Evolutionary conservation across 2,888 invertebrate species (phyloP).

Genomic region (Beris morrisii): DNA sequence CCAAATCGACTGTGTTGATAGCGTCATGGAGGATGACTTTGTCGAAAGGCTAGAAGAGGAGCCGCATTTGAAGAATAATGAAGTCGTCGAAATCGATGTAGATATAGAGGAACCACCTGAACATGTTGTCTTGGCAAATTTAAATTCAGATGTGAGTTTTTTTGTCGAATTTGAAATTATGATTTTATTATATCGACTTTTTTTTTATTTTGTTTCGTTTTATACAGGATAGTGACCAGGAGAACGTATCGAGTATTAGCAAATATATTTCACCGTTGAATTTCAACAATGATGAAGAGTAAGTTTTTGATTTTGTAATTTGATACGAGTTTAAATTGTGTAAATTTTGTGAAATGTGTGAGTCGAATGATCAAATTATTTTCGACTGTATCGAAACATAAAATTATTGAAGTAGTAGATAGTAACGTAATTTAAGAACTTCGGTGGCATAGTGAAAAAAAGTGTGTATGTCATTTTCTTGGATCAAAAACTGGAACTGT

Average conservation of each 20-base stretch:
- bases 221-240: neutral
- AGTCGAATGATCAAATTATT: too few relatives aligned
- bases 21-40: neutral
- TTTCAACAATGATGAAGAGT: slow-evolving; percentile 42
- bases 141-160: slow-evolving; percentile 2
- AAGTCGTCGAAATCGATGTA: neutral
- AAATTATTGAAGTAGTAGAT: too few relatives aligned
- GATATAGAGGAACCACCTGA: neutral
- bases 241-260: neutral
- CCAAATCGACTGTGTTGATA: neutral
- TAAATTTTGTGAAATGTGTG: too few relatives aligned
- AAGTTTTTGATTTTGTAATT: slow-evolving; percentile 8
- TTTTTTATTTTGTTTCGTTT: slow-evolving; percentile 2
- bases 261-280: slow-evolving; percentile 42
- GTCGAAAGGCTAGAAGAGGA: neutral
- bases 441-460: too few relatives aligned
- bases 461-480: too few relatives aligned
- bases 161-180: slow-evolving; percentile 2
- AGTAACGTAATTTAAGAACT: too few relatives aligned
- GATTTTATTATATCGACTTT: neutral
- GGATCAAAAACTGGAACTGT: too few relatives aligned
- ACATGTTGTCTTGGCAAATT: neutral
- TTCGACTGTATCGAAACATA: too few relatives aligned
- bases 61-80: neutral
- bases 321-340: too few relatives aligned